These are phyloP conservation scores for Eupelmus urozonus DNA, from an alignment of 2,888 invertebrate species.

Conservation along the genomic window DNA sequence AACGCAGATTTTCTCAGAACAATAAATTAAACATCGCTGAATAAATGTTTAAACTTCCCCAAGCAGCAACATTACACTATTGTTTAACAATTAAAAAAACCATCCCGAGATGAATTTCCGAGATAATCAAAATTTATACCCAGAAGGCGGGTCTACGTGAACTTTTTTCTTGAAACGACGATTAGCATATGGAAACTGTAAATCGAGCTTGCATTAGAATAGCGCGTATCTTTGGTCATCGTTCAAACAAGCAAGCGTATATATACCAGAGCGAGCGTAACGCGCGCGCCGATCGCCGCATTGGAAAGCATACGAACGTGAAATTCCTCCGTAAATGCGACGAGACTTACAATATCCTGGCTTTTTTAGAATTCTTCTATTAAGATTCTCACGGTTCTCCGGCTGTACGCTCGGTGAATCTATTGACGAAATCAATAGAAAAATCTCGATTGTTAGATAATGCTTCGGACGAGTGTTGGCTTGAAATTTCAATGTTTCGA, in stretches of 20 bases:
- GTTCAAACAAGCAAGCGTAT: background rate
- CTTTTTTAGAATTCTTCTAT: slow-evolving; percentile 10
- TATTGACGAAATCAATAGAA: background rate
- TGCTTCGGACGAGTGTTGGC: too few species aligned
- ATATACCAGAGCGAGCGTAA: background rate
- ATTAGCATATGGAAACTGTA: too few species aligned
- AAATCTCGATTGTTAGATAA: background rate
- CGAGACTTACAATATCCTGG: slow-evolving; percentile 1
- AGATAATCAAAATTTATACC: too few species aligned
- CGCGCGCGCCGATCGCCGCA: background rate
- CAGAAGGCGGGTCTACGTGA: too few species aligned
- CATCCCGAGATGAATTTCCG: too few species aligned
- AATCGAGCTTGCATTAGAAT: too few species aligned
- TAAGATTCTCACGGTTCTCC: background rate
- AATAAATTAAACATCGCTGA: slow-evolving; percentile 2
- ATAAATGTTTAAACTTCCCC: background rate
- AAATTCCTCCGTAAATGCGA: slow-evolving; percentile 33
- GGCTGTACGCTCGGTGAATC: background rate
- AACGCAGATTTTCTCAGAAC: slow-evolving; percentile 6
- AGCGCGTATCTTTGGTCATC: too few species aligned
- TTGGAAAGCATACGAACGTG: background rate
- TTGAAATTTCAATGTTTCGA: too few species aligned
- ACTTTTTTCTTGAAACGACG: too few species aligned
- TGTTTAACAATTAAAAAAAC: too few species aligned
- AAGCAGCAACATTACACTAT: too few species aligned